Evolutionary conservation across 1,140 invertebrate species (phyloP).

Genomic region (Aricia agestis): DNA sequence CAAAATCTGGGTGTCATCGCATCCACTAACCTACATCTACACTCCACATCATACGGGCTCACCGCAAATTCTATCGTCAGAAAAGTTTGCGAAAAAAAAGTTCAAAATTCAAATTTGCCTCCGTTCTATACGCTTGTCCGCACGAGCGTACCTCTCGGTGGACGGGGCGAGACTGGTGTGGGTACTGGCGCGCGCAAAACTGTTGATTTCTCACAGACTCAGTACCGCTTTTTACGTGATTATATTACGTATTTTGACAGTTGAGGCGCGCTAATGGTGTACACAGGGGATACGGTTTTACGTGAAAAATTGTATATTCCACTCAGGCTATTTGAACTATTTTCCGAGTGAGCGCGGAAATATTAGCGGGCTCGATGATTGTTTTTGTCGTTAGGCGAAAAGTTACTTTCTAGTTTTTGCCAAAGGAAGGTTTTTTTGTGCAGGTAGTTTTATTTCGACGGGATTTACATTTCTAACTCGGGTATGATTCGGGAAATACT

Average conservation of each 20-base stretch:
- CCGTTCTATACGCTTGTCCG: not conserved
- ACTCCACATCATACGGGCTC: conserved; percentile 2
- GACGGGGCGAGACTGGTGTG: not conserved
- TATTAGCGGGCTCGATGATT: not conserved
- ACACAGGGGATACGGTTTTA: not conserved
- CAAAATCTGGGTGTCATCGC: not conserved
- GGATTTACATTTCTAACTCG: too few relatives aligned
- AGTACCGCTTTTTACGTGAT: not conserved
- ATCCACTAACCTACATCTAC: not conserved
- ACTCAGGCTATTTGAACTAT: conserved; percentile 1
- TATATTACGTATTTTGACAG: not conserved
- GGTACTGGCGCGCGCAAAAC: conserved; percentile 4
- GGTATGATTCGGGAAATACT: too few relatives aligned
- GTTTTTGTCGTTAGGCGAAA: not conserved
- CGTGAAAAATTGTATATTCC: conserved; percentile 3
- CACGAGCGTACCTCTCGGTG: not conserved
- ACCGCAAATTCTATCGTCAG: not conserved
- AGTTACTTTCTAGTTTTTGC: not conserved
- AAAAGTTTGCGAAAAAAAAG: not conserved
- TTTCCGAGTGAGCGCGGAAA: not conserved
- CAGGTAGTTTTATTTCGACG: too few relatives aligned
- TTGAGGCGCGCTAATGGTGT: not conserved
- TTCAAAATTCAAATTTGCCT: conserved; percentile 9
- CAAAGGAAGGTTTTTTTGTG: too few relatives aligned
- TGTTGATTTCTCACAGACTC: conserved; percentile 13